Conservation (phyloP, 2,113 vertebrate genomes). For the Dicerorhinus sumatrensis region DNA sequence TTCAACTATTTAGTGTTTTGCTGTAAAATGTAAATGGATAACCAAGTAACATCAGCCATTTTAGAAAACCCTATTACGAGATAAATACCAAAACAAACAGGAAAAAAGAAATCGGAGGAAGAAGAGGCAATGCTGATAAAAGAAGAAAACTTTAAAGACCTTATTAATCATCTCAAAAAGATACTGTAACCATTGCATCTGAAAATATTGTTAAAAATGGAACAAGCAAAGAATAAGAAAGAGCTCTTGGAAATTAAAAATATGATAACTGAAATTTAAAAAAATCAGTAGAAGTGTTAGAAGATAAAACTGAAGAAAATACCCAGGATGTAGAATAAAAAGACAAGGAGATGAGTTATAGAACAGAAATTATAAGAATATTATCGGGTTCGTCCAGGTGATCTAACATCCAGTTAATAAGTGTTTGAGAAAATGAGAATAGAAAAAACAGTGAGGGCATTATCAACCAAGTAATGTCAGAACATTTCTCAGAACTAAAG, state of each 20-base stretch:
- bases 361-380: background rate
- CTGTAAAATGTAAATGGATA: background rate
- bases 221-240: background rate
- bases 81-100: background rate
- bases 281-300: background rate
- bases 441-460: background rate
- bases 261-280: background rate
- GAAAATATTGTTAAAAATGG: slow-evolving; percentile 25
- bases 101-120: background rate
- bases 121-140: background rate
- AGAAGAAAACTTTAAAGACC: background rate
- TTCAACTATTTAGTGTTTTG: background rate
- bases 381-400: background rate
- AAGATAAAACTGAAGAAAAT: background rate
- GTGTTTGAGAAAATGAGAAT: background rate
- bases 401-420: background rate
- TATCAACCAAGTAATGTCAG: background rate
- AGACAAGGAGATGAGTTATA: background rate
- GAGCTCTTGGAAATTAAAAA: background rate
- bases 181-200: background rate
- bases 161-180: background rate
- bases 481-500: background rate
- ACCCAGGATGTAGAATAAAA: background rate
- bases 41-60: background rate
- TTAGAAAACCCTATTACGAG: background rate